Evolutionary conservation across 1,140 invertebrate genomes (phyloP), one percentile per base, ranked within the genome.

Genomic region (Drosophila persimilis): DNA sequence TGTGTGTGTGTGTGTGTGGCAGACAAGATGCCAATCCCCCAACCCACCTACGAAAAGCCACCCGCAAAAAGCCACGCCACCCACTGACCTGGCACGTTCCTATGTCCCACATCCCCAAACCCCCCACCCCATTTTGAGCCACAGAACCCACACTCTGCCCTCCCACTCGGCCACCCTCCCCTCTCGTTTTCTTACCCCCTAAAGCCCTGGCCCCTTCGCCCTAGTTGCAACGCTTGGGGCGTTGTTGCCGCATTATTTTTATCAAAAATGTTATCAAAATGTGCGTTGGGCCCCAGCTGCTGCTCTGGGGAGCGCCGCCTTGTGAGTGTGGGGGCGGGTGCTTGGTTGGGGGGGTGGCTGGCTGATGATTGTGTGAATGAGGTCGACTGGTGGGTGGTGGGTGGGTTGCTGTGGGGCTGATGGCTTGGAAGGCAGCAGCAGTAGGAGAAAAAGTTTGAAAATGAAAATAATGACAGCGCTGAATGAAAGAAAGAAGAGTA

Each of bases 221-320:
- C 24, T 31, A 59, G 52, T 47, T 44, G 55, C 31, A 39, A 39
- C 35, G 47, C 73, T 61, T 71, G 69, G 73, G 77, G 81, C 80
- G 81, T 71, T 85, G 80, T 86, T 85, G 81, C 77, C 81, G 71
- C 81, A 85, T 83, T 83, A 81, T 81, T 85, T 73, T 85, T 80
- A 86, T 86, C 81, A 88, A 61, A 74, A 85, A 71, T 80, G 81
- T 85, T 85, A 85, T 85, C 81, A 85, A 86, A 86, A 86, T 86
- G 83, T 86, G 81, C 81, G 81, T 86, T 81, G 83, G 13, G 35
- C 35, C 35, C 77, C 83, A 81, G 83, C 81, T 80, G 81, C 48
- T 59, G 41, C 75, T 47, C 31, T 26, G 39, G 44, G 43, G 44
- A 9, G 13, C 35, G 9, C 35, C 35, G 9, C 35, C 35, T 39